Percentiles rank a stretch among this genome's conserved stretches.
These are phyloP conservation scores for Aspidapion aeneum DNA, from an alignment of 2,888 invertebrate genomes.

Conservation along the genomic window DNA sequence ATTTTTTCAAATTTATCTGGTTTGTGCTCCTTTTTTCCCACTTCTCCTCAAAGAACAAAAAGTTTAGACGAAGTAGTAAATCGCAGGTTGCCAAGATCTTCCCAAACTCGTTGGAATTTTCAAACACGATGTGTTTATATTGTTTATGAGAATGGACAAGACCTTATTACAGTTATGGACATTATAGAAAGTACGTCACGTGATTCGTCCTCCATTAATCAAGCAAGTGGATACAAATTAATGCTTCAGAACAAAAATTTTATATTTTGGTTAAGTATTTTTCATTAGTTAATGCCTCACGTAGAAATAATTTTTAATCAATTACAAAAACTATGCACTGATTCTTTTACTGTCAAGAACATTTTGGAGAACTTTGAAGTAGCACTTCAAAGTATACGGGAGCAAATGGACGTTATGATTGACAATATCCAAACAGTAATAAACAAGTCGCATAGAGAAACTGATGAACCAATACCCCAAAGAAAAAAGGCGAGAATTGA, in stretches of 20 bases:
- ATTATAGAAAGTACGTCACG: constrained; percentile 14
- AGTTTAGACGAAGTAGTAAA: constrained; percentile 14
- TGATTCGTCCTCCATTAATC: constrained; percentile 12
- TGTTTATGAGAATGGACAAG: constrained; percentile 14
- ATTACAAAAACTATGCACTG: constrained; percentile 16
- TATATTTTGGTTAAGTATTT: constrained; percentile 21
- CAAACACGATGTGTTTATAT: constrained; percentile 13
- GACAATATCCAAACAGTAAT: constrained; percentile 18
- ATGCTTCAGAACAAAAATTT: constrained; percentile 18
- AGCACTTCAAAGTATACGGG: constrained; percentile 7
- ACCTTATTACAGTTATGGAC: constrained; percentile 17
- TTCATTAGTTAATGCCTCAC: constrained; percentile 18
- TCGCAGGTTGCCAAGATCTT: constrained; percentile 2
- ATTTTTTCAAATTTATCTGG: constrained; percentile 15
- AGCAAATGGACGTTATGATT: constrained; percentile 11
- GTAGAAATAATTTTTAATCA: constrained; percentile 11
- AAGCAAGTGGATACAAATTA: constrained; percentile 20
- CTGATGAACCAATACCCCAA: neutral
- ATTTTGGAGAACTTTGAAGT: constrained; percentile 17
- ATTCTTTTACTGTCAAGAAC: constrained; percentile 7
- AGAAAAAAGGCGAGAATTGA: constrained; percentile 14
- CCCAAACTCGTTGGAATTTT: constrained; percentile 12
- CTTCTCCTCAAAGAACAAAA: constrained; percentile 13
- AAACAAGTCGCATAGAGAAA: neutral
- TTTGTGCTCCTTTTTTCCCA: constrained; percentile 14